Conservation (phyloP, 2,113 vertebrate species). For the Albula goreensis region DNA sequence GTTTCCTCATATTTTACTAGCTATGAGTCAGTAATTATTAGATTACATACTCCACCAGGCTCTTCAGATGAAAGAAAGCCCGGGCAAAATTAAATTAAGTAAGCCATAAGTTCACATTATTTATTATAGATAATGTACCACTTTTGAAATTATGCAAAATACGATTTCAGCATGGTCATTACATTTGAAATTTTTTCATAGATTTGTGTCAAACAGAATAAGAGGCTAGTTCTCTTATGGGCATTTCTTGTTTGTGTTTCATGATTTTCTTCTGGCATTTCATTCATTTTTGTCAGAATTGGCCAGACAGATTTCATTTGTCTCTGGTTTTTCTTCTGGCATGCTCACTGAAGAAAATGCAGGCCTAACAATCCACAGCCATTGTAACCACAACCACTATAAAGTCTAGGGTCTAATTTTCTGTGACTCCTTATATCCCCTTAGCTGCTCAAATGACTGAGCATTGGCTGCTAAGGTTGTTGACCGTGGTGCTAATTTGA, state of each 20-base stretch:
- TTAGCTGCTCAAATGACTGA: too few species aligned
- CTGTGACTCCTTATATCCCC: too few species aligned
- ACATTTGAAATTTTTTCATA: not conserved
- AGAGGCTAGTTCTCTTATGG: not conserved
- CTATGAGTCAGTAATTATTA: constrained; percentile 3
- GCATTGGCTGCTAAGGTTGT: too few species aligned
- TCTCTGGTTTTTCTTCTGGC: too few species aligned
- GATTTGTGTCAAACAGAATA: not conserved
- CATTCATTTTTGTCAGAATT: not conserved
- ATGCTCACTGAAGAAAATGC: too few species aligned
- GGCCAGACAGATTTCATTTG: not conserved
- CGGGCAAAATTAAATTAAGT: not conserved
- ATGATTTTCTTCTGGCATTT: not conserved
- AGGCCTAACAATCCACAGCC: too few species aligned
- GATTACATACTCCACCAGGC: not conserved
- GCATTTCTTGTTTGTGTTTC: not conserved
- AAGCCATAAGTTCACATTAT: not conserved
- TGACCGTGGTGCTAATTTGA: too few species aligned
- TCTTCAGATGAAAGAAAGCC: not conserved
- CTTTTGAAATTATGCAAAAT: constrained; percentile 6
- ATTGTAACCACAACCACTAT: too few species aligned
- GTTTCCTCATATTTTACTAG: not conserved
- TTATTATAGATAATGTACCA: not conserved
- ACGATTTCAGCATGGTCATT: constrained; percentile 8
- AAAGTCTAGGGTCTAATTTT: too few species aligned